Base-by-base conservation (phyloP, 2,113 vertebrate genomes). In the Rissa tridactyla region DNA sequence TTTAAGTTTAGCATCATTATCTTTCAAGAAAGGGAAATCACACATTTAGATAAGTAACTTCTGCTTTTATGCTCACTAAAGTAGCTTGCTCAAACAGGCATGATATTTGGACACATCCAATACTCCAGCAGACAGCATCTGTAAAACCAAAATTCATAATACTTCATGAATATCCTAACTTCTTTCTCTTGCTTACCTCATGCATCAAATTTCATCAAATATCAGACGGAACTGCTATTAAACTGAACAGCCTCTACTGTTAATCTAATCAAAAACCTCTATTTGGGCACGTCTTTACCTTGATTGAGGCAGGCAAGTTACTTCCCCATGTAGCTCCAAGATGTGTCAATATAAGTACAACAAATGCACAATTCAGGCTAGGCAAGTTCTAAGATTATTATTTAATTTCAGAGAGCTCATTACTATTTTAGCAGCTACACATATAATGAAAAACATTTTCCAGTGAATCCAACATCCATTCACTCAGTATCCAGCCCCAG, bases 1-100 rank as follows among this genome's bases (percentile, higher is more conserved):
- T 54, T 95, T 85, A 89, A 79, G 81, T 91, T 95, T 84, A 92
- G 38, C 21, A 82, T 54, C 62, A 60, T 91, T 94, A 95, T 62
- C 6, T 21, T 87, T 92, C 38, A 86, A 77, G 75, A 90, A 89
- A 79, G 36, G 27, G 69, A 86, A 96, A 80, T 36, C 51, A 85
- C 58, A 30, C 17, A 46, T 73, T 58, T 38, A 92, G 42, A 25
- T 73, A 60, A 72, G 23, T 27, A 82, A 91, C 26, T 87, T 95
- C 49, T 51, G 36, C 73, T 58, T 89, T 79, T 34, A 38, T 82
- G 75, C 25, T 42, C 70, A 46, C 9, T 58, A 44, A 73, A 95
- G 34, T 21, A 49, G 26, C 46, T 34, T 81, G 30, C 30, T 89
- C 36, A 19, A 57, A 87, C 8, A 86, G 47, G 7, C 22, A 23